These are phyloP conservation scores for Alosa sapidissima DNA, from an alignment of 2,797 vertebrate species.

Conservation along the genomic window DNA sequence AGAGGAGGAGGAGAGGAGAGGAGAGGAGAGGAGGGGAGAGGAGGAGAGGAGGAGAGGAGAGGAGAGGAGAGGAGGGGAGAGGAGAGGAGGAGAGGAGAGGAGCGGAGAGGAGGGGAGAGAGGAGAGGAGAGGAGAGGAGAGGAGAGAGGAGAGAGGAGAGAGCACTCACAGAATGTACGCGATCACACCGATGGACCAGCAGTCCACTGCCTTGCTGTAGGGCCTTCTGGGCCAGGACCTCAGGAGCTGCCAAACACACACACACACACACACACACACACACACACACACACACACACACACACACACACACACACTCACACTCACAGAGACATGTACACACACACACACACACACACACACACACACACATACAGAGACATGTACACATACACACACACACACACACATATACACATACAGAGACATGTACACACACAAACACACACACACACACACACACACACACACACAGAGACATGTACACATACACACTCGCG, in stretches of 20 bases:
- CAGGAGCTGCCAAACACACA: slow-evolving; percentile 79
- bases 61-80: too few relatives aligned
- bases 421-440: too few relatives aligned
- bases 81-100: too few relatives aligned
- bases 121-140: too few relatives aligned
- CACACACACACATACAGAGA: slow-evolving; percentile 7
- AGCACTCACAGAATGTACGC: slow-evolving; percentile 90
- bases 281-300: too few relatives aligned
- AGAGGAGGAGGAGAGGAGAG: too few relatives aligned
- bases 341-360: too few relatives aligned
- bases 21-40: too few relatives aligned
- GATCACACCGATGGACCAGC: slow-evolving; percentile 98
- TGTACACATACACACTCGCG: slow-evolving; percentile 32
- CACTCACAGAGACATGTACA: slow-evolving; percentile 25
- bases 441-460: neutral
- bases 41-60: too few relatives aligned
- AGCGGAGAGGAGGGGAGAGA: too few relatives aligned
- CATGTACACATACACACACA: slow-evolving; percentile 1
- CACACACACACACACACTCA: slow-evolving; percentile 10
- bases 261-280: slow-evolving; percentile 5
- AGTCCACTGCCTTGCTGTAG: slow-evolving; percentile 98
- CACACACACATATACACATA: neutral
- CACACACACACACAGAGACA: neutral
- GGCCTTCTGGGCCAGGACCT: slow-evolving; percentile 96
- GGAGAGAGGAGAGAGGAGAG: too few relatives aligned